Percentiles rank a stretch among this genome's conserved stretches.
phyloP scores from a whole-genome alignment of 2,113 vertebrate species.

The Oreotragus oreotragus region DNA sequence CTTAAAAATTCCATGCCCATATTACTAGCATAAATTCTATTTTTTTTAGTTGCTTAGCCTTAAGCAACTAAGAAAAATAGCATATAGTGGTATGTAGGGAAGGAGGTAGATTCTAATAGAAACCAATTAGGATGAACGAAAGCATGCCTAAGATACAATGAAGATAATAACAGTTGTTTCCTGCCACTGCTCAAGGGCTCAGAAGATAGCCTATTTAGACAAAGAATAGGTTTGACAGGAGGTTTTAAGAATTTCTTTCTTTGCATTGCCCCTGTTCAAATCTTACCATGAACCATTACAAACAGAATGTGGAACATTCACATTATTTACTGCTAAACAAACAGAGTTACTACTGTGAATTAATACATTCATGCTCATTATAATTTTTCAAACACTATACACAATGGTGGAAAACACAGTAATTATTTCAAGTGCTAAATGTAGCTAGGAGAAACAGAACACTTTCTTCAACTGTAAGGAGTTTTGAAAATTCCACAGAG shows the following conservation, averaged over 20 bases:
- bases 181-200: not conserved
- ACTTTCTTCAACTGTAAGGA: not conserved
- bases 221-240: conserved; percentile 8
- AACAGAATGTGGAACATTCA: conserved; percentile 12
- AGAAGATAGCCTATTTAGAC: conserved; percentile 45
- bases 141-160: conserved; percentile 23
- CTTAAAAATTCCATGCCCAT: not conserved
- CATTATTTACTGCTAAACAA: conserved; percentile 41
- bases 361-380: conserved; percentile 24
- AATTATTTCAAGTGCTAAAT: conserved; percentile 16
- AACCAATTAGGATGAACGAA: conserved; percentile 15
- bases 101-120: conserved; percentile 36
- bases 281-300: not conserved
- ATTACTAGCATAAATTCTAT: conserved; percentile 11
- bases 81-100: not conserved
- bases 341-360: not conserved
- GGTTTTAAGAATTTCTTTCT: conserved; percentile 31
- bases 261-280: conserved; percentile 16
- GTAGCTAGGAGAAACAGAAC: not conserved
- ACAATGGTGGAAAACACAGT: not conserved
- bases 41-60: conserved; percentile 23
- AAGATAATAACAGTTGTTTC: conserved; percentile 42
- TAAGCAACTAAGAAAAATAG: not conserved
- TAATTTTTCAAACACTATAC: conserved; percentile 33
- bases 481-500: conserved; percentile 12